Conservation (phyloP, 2,888 invertebrate genomes). For the Euspilapteryx auroguttella region DNA sequence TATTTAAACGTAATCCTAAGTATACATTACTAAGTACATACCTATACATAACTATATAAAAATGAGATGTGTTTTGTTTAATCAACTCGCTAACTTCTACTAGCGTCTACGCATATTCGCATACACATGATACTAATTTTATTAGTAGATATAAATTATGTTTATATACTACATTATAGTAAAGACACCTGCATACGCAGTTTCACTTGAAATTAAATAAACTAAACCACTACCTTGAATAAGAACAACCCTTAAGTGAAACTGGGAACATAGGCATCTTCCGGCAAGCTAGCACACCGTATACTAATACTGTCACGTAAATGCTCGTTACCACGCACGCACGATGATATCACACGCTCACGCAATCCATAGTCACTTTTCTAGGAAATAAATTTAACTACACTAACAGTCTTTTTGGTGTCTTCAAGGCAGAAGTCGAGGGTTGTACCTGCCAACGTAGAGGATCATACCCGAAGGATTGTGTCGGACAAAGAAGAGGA, state of each 20-base stretch:
- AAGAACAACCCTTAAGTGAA: background rate
- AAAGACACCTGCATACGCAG: too few relatives aligned
- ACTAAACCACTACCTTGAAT: too few relatives aligned
- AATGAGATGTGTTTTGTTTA: too few relatives aligned
- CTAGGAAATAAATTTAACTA: constrained; percentile 22
- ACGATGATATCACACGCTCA: constrained; percentile 3
- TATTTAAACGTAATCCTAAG: too few relatives aligned
- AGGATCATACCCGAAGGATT: constrained; percentile 90
- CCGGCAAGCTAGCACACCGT: constrained; percentile 23
- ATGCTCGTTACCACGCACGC: constrained; percentile 39
- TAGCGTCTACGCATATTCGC: too few relatives aligned
- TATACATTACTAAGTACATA: too few relatives aligned
- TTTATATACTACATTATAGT: too few relatives aligned
- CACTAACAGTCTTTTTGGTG: constrained; percentile 45
- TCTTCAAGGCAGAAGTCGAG: constrained; percentile 73
- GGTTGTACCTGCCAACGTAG: constrained; percentile 87
- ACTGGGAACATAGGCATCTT: background rate
- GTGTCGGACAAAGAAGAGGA: constrained; percentile 86
- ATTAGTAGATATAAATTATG: too few relatives aligned
- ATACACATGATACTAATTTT: too few relatives aligned
- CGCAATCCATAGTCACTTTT: constrained; percentile 3
- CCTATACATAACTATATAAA: too few relatives aligned
- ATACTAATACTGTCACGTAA: constrained; percentile 56
- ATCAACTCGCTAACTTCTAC: too few relatives aligned
- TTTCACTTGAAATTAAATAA: too few relatives aligned